Base-by-base conservation (phyloP, 2,113 vertebrate genomes). In the Zosterops pallidus region DNA sequence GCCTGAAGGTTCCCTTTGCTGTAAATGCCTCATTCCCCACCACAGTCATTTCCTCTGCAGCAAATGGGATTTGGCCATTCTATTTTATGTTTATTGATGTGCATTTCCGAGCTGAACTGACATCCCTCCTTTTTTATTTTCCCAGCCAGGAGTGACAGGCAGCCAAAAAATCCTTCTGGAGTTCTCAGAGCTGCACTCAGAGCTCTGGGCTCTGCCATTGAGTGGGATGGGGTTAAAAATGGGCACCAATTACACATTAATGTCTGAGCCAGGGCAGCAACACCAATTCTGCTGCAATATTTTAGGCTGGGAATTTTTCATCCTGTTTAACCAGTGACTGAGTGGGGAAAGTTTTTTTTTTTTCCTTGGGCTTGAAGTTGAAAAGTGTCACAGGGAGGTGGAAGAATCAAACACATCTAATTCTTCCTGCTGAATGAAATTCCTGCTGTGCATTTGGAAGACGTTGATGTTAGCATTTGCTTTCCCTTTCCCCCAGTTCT, bases 11-110 rank as follows among this genome's bases (percentile, higher is more conserved):
- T 90, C 89, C 89, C 42, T 5, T 67, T 65, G 7, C 11, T 52
- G 62, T 69, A 79, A 87, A 72, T 84, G 71, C 93, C 74, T 86
- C 94, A 21, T 39, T 72, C 76, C 90, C 78, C 74, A 79, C 62
- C 49, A n/a, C 64, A 79, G 47, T 6, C 72, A 89, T 92, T 95
- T 95, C 95, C 92, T 91, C 92, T 60, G 78, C 59, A 87, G 86
- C 69, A 88, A 92, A 91, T 83, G 83, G 89, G 53, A 19, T 77
- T 78, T 80, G 69, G 52, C 86, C 86, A 46, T 92, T 93, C 83
- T 15, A 19, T 52, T 94, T 90, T 26, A 37, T 68, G 57, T 72
- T 94, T 93, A 96, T 94, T 90, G 96, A 83, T 72, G 42, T 1
- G 3, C 57, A 87, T 86, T 80, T 90, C 92, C 37, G 8, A 35